Evolutionary conservation across 30 jellyfish, hydroid and myxozoan genomes (phyloP).

Genomic region (Aurelia coerulea): DNA sequence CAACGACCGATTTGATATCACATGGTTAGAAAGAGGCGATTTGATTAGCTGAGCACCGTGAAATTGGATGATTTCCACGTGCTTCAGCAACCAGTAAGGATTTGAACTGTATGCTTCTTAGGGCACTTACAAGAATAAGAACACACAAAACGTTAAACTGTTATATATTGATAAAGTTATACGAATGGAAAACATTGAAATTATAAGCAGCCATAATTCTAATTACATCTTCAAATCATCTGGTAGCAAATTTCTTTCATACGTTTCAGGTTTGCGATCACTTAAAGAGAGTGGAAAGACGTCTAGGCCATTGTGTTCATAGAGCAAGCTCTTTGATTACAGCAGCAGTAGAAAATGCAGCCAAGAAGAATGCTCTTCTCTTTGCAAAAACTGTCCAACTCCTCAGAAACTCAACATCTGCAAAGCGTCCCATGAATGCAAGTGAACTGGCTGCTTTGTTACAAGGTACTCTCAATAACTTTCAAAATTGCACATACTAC

Average conservation of each 20-base stretch:
- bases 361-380: conserved; percentile 17
- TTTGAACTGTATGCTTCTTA: no score
- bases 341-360: conserved; percentile 20
- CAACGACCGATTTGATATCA: no score
- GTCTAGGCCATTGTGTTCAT: background rate
- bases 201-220: background rate
- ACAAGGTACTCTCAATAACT: conserved; percentile 1
- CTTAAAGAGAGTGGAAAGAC: conserved; percentile 6
- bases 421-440: conserved; percentile 25
- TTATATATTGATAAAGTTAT: no score
- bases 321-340: background rate
- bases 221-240: no score
- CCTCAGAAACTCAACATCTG: conserved; percentile 6
- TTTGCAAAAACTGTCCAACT: conserved; percentile 19
- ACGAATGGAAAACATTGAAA: background rate
- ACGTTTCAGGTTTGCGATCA: conserved; percentile 9
- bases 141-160: no score
- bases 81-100: no score
- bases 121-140: no score
- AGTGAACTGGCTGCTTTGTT: conserved; percentile 13
- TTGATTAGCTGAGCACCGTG: no score
- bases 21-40: no score
- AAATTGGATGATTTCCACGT: no score
- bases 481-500: background rate
- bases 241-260: no score